Percentiles rank a stretch among this genome's conserved stretches.
phyloP scores from a whole-genome alignment of 2,888 invertebrate genomes.

The Tachina lurida region DNA sequence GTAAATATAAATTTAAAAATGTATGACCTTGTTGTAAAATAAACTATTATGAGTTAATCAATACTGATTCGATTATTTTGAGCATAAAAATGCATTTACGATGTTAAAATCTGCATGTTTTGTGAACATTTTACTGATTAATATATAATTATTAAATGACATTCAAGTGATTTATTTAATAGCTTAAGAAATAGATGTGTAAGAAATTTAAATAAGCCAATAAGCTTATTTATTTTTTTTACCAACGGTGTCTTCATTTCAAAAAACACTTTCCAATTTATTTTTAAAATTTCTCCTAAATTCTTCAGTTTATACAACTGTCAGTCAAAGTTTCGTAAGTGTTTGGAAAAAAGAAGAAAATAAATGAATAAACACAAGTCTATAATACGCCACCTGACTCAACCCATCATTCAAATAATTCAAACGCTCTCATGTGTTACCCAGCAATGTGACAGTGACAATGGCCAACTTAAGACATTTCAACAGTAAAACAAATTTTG shows the following conservation, averaged over 20 bases:
- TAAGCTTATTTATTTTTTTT: neutral
- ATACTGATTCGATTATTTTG: neutral
- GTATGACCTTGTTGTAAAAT: constrained; percentile 40
- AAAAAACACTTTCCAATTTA: constrained; percentile 2
- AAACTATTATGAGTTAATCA: constrained; percentile 25
- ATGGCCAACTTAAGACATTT: constrained; percentile 43
- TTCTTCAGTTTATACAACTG: constrained; percentile 45
- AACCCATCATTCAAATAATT: constrained; percentile 56
- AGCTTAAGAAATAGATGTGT: neutral
- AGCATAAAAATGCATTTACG: neutral
- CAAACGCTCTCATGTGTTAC: constrained; percentile 17
- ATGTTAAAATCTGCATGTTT: neutral
- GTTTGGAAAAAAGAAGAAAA: constrained; percentile 3
- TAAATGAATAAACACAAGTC: neutral
- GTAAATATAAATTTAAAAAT: constrained; percentile 31
- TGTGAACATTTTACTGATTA: neutral
- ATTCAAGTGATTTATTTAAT: neutral
- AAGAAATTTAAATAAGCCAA: neutral
- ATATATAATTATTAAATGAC: neutral
- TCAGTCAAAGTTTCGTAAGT: constrained; percentile 62
- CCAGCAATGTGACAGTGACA: constrained; percentile 56
- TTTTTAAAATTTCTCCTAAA: neutral
- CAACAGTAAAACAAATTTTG: constrained; percentile 31
- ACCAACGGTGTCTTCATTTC: neutral
- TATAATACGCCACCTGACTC: constrained; percentile 62